These are phyloP conservation scores for Microtus pennsylvanicus DNA, from an alignment of 2,113 vertebrate species.

Conservation along the genomic window DNA sequence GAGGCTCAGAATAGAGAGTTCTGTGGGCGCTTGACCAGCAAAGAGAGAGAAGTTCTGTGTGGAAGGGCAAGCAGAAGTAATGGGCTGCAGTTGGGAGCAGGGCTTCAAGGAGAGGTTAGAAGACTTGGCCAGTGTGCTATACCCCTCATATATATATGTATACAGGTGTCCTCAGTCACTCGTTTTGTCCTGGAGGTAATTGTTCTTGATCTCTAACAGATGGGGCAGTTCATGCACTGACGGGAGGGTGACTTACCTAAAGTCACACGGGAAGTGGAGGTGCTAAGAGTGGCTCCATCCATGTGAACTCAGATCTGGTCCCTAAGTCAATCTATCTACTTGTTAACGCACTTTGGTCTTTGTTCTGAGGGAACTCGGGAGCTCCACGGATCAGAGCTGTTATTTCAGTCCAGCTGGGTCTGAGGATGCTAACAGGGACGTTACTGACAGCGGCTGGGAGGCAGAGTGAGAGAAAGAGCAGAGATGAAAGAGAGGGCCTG, in stretches of 20 bases:
- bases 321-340: not conserved
- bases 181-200: not conserved
- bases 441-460: not conserved
- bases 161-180: not conserved
- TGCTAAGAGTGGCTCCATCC: not conserved
- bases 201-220: not conserved
- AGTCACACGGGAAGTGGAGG: not conserved
- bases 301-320: not conserved
- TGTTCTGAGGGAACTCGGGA: not conserved
- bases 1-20: not conserved
- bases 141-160: not conserved
- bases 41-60: not conserved
- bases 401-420: not conserved
- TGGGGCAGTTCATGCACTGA: not conserved
- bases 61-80: not conserved
- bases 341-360: not conserved
- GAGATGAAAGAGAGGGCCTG: not conserved
- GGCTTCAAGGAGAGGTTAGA: not conserved
- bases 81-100: not conserved
- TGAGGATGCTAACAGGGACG: not conserved
- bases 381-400: not conserved
- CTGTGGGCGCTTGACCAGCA: not conserved
- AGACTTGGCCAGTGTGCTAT: not conserved
- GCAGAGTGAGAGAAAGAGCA: not conserved
- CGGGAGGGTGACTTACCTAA: constrained; percentile 16